These are phyloP conservation scores for Hippoglossus hippoglossus DNA, from an alignment of 2,797 vertebrate genomes.

Conservation along the genomic window DNA sequence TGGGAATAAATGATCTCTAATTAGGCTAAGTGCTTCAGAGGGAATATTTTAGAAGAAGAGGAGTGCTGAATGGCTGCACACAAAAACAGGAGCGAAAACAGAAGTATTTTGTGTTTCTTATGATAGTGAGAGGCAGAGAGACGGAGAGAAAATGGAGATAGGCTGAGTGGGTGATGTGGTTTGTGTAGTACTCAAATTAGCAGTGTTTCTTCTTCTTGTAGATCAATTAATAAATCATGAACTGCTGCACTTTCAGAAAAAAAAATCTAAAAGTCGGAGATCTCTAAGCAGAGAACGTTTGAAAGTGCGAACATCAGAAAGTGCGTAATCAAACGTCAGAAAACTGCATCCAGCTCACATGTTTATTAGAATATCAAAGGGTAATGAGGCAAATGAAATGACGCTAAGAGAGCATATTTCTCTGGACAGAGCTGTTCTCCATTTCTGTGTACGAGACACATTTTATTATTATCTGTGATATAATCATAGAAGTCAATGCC, in stretches of 20 bases:
- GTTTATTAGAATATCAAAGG: constrained; percentile 20
- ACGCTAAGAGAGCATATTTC: constrained; percentile 12
- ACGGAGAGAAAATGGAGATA: not conserved
- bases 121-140: constrained; percentile 26
- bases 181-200: constrained; percentile 24
- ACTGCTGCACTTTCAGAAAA: constrained; percentile 1
- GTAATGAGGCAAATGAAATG: constrained; percentile 4
- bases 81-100: constrained; percentile 45
- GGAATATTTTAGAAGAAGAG: constrained; percentile 76
- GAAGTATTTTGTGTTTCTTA: constrained; percentile 35
- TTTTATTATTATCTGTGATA: not conserved
- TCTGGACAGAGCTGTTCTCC: constrained; percentile 11
- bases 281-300: constrained; percentile 19
- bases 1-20: constrained; percentile 83
- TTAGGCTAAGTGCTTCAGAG: constrained; percentile 83
- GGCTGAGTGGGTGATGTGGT: constrained; percentile 10
- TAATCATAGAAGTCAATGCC: constrained; percentile 16
- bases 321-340: constrained; percentile 13
- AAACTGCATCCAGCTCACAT: constrained; percentile 12
- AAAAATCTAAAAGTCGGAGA: constrained; percentile 19
- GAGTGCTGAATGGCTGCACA: constrained; percentile 37
- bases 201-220: constrained; percentile 24
- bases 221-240: constrained; percentile 53
- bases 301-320: constrained; percentile 39
- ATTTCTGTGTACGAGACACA: constrained; percentile 4